These are phyloP conservation scores for Clitarchus hookeri DNA, from an alignment of 2,888 invertebrate species.

Conservation along the genomic window DNA sequence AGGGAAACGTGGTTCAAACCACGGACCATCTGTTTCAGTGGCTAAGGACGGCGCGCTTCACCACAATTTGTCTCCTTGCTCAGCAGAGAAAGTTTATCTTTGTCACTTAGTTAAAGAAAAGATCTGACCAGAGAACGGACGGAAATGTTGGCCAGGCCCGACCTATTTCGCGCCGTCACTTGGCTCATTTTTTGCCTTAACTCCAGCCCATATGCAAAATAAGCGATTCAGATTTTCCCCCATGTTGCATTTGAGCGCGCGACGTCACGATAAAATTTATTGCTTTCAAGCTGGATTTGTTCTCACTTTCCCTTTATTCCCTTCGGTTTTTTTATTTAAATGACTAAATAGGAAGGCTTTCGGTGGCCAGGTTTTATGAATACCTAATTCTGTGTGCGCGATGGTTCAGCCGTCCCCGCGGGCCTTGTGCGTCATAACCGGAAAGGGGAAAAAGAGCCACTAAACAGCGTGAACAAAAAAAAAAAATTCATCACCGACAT, in stretches of 20 bases:
- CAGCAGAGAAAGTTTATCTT: too few species aligned
- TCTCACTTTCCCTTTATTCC: slow-evolving; percentile 1
- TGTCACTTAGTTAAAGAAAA: too few species aligned
- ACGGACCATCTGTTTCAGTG: too few species aligned
- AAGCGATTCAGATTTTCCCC: neutral
- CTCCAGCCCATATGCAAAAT: neutral
- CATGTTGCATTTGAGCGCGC: slow-evolving; percentile 5
- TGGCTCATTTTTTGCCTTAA: neutral
- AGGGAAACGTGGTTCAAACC: too few species aligned
- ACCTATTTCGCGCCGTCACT: neutral
- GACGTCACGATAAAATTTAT: neutral
- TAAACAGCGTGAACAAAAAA: neutral
- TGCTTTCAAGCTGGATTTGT: slow-evolving; percentile 14
- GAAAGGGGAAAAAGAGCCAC: neutral
- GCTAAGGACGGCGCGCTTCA: too few species aligned
- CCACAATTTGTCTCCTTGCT: too few species aligned
- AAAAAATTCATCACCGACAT: neutral
- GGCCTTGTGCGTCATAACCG: neutral
- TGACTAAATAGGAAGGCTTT: slow-evolving; percentile 14
- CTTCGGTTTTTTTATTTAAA: slow-evolving; percentile 6
- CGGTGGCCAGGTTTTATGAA: slow-evolving; percentile 14
- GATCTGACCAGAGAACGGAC: too few species aligned
- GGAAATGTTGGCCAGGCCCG: neutral
- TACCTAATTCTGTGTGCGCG: neutral
- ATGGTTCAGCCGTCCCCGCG: neutral